Base-by-base conservation (phyloP, 2,113 vertebrate genomes). In the Hipposideros armiger region DNA sequence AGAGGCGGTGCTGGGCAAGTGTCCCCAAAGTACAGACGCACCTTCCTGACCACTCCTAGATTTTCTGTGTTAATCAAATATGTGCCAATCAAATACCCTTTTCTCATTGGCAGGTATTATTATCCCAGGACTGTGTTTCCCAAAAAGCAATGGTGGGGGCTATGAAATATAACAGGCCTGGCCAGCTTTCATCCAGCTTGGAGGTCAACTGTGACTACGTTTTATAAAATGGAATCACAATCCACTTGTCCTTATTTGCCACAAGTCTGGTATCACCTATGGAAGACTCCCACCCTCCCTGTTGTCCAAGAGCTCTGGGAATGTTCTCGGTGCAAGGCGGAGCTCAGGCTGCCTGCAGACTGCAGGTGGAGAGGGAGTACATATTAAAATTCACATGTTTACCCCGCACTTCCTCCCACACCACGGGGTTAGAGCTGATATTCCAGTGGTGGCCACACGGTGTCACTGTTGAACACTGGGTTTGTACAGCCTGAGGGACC, bases 401-500 rank as follows among this genome's bases (percentile, higher is more conserved):
- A 24, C 14, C 56, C 52, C 13, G 10, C 7, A 24, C 58, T 26
- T 14, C 5, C 70, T 8, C 2, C 2, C 40, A 58, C 11, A 9
- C 0, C 36, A 20, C 11, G 2, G 0, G 0, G 0, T 20, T 1
- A 22, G 11, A 60, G 32, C 74, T 80, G 20, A 13, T 36, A 81
- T 1, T 14, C 66, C 0, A 0, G 30, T 0, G 5, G 26, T n/a
- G 64, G 54, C 91, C 91, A 85, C 86, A 58, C 2, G 47, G 58
- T 32, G 80, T 40, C 66, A 15, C 86, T 80, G 80, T 56, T 47
- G 86, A 40, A 89, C 54, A 30, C 47, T 0, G 17, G 9, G 40
- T 36, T 20, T 0, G 76, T 67, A 60, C 30, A 56, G 86, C 58
- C 56, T 4, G 56, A 47, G 19, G 42, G 85, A 70, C 52, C 14